Percentiles rank a stretch among this genome's conserved stretches.
Evolutionary conservation across 2,888 invertebrate species (phyloP).

Genomic region (Chymomyza amoena): DNA sequence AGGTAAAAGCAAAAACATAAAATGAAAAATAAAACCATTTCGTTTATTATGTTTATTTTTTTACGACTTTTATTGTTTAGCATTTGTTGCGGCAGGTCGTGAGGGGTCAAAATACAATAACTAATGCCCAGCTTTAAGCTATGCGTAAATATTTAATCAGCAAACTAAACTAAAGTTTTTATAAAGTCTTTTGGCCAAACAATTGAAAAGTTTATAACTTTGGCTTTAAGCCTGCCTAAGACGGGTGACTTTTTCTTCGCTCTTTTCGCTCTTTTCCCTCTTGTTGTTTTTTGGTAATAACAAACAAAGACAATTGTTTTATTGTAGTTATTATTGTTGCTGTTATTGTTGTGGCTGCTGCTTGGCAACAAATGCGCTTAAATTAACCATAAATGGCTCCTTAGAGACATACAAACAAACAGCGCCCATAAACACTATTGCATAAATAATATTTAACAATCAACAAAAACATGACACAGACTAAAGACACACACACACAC

Average conservation of each 20-base stretch:
- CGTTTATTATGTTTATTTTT: neutral
- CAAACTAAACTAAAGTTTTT: neutral
- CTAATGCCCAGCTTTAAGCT: neutral
- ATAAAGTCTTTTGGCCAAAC: neutral
- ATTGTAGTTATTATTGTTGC: neutral
- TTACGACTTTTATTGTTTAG: slow-evolving; percentile 23
- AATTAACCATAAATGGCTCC: slow-evolving; percentile 57
- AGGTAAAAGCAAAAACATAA: slow-evolving; percentile 35
- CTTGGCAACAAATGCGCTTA: slow-evolving; percentile 53
- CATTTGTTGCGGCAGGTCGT: slow-evolving; percentile 43
- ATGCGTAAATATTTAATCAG: neutral
- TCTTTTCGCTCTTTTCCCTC: no score
- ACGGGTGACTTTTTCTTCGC: neutral
- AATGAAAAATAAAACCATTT: neutral
- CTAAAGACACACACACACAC: neutral
- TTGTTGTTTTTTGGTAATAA: neutral
- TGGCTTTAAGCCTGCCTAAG: neutral
- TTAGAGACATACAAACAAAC: slow-evolving; percentile 41
- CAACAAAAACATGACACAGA: slow-evolving; percentile 22
- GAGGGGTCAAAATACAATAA: neutral
- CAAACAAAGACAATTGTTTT: neutral
- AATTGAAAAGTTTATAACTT: neutral
- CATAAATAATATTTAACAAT: slow-evolving; percentile 67
- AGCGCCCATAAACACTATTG: slow-evolving; percentile 40
- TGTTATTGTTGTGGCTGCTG: slow-evolving; percentile 13